Conservation (phyloP, 2,888 invertebrate genomes). For the Abrostola tripartita region DNA sequence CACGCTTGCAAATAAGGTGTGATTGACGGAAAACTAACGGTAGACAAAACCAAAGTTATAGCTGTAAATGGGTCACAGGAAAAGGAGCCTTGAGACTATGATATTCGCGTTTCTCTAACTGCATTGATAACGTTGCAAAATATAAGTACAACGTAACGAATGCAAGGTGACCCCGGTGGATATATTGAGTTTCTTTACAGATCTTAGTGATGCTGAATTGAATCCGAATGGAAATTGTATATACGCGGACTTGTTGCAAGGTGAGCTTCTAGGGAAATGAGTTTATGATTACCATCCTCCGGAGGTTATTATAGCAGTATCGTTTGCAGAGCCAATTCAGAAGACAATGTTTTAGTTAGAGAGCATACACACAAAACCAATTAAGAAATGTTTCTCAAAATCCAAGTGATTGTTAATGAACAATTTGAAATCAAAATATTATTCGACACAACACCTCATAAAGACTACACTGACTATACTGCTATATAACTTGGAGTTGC, state of each 20-base stretch:
- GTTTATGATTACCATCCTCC: slow-evolving; percentile 24
- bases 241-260: slow-evolving; percentile 35
- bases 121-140: slow-evolving; percentile 55
- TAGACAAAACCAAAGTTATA: slow-evolving; percentile 61
- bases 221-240: slow-evolving; percentile 35
- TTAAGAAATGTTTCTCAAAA: no score
- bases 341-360: no score
- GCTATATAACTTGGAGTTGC: slow-evolving; percentile 11
- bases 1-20: slow-evolving; percentile 68
- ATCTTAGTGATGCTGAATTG: slow-evolving; percentile 59
- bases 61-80: slow-evolving; percentile 65
- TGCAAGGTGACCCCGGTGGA: slow-evolving; percentile 76
- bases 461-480: slow-evolving; percentile 25
- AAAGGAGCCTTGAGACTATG: slow-evolving; percentile 61
- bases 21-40: slow-evolving; percentile 76
- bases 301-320: background rate
- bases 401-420: background rate
- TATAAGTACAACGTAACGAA: slow-evolving; percentile 66
- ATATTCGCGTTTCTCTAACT: slow-evolving; percentile 51
- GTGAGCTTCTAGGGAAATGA: slow-evolving; percentile 31
- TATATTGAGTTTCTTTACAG: slow-evolving; percentile 69
- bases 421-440: background rate
- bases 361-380: no score
- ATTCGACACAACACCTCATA: slow-evolving; percentile 2
- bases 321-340: background rate